Evolutionary conservation across 2,888 invertebrate species (phyloP).

Genomic region (Cerastis rubricosa): DNA sequence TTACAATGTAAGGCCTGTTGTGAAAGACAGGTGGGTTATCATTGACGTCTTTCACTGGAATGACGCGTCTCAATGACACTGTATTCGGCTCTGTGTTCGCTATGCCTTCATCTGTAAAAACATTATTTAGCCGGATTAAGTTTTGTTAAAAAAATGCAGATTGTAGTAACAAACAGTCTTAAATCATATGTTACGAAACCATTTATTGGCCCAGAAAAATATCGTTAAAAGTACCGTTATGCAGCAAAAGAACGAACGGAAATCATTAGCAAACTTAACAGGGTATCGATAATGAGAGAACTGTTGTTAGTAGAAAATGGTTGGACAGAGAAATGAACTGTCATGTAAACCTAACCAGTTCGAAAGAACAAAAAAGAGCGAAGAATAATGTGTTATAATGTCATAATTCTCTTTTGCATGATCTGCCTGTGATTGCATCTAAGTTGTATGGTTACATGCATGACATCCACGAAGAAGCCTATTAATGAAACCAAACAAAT

Average conservation of each 20-base stretch:
- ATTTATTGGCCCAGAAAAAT: not conserved
- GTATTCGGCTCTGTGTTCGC: conserved; percentile 94
- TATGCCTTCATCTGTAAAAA: conserved; percentile 92
- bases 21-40: conserved; percentile 95
- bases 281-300: conserved; percentile 38
- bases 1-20: conserved; percentile 93
- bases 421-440: not conserved
- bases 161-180: not conserved
- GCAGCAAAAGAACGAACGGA: conserved; percentile 15
- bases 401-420: not conserved
- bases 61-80: conserved; percentile 94
- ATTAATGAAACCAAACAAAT: not conserved
- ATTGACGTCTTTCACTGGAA: conserved; percentile 94
- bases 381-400: not conserved
- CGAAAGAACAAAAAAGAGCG: not conserved
- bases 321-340: conserved; percentile 29
- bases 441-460: not conserved
- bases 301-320: not conserved
- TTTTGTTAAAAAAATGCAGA: not conserved
- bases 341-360: not conserved
- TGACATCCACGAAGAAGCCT: not conserved
- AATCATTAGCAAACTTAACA: conserved; percentile 53
- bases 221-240: conserved; percentile 13
- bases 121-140: not conserved
- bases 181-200: not conserved